phyloP scores from a whole-genome alignment of 2,113 vertebrate genomes.

The Ellobius talpinus region DNA sequence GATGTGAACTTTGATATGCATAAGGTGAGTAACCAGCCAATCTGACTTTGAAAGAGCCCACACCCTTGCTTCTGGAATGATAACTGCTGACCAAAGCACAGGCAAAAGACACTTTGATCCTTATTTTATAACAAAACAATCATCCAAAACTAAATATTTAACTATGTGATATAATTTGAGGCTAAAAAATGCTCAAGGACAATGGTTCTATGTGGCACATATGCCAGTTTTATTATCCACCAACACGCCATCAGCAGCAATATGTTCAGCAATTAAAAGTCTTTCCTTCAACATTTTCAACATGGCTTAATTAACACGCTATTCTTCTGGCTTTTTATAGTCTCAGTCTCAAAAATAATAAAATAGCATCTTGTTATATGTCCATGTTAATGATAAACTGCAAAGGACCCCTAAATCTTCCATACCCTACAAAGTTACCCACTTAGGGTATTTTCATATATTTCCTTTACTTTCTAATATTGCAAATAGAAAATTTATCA shows the following conservation, averaged over 20 bases:
- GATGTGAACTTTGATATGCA: background rate
- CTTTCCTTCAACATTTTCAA: background rate
- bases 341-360: slow-evolving; percentile 29
- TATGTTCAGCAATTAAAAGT: background rate
- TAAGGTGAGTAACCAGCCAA: background rate
- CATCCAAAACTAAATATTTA: background rate
- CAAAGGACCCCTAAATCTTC: background rate
- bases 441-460: background rate
- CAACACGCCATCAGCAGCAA: background rate
- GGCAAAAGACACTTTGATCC: background rate
- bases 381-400: background rate
- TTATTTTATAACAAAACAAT: background rate
- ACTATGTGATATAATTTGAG: background rate
- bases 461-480: background rate
- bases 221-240: background rate
- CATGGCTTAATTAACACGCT: background rate
- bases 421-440: background rate
- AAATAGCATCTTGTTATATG: background rate
- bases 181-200: background rate
- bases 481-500: background rate
- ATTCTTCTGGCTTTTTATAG: background rate
- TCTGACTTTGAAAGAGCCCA: background rate
- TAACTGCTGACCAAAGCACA: background rate
- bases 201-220: background rate
- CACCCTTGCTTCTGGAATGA: background rate